Evolutionary conservation across 2,888 invertebrate genomes (phyloP), one percentile per base, ranked within the genome.

Genomic region (Drosophila recens): DNA sequence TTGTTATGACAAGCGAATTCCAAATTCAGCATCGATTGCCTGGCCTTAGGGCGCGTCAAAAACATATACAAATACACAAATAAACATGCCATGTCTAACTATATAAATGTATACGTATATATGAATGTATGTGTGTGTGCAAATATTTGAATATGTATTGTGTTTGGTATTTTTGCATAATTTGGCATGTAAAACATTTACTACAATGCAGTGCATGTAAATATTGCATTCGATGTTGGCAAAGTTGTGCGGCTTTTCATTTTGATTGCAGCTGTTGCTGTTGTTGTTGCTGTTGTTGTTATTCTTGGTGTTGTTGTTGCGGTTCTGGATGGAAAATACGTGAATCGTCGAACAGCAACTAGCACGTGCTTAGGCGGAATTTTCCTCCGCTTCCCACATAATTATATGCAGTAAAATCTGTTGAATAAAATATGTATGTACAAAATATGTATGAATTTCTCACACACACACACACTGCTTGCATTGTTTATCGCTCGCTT

Each of bases 171-270:
- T 87, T 88, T 87, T 86, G 86, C 86, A 87, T 87, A 90, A 87
- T 87, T 87, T 87, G 87, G 82, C 89, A 87, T 87, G 86, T 90
- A 90, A 88, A 87, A 83, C 88, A 86, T 89, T 82, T 77, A 82
- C 88, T 85, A 89, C 80, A 82, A 82, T 75, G 75, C 69, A 74
- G 66, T 68, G 68, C 78, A 83, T 86, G 88, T 82, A 82, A 82
- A 87, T 82, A 85, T 82, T 83, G 81, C 89, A 88, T 76, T 78
- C 67, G 65, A 77, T 79, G 79, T 67, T 56, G 71, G 82, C 76
- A 76, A 75, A 81, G 73, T 72, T 86, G 81, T 77, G 69, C 74
- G 83, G 88, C 86, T 88, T 80, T 83, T 83, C 80, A 83, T 74
- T 88, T 88, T 83, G 88, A 88, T 86, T 83, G 80, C 83, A 85